A percentile compares a stretch with the other conserved stretches of the same genome.
phyloP scores from a whole-genome alignment of 2,113 vertebrate species.

The Bettongia penicillata region DNA sequence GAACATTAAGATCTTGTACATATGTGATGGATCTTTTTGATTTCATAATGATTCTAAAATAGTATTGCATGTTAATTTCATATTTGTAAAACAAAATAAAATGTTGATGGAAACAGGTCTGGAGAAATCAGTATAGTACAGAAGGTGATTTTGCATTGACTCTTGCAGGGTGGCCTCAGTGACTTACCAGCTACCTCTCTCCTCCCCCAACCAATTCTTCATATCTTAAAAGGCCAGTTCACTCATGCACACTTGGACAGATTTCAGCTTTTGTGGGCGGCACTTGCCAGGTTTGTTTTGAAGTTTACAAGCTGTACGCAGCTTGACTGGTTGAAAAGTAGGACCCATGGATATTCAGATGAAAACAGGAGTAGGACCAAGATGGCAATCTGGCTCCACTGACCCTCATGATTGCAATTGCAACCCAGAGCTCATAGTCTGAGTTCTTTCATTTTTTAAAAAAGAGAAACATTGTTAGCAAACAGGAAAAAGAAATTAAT shows the following conservation, averaged over 20 bases:
- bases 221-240: not conserved
- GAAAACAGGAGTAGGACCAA: not conserved
- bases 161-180: not conserved
- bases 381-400: not conserved
- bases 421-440: slow-evolving; percentile 6
- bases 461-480: slow-evolving; percentile 31
- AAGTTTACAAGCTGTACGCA: not conserved
- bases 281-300: not conserved
- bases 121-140: not conserved
- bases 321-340: slow-evolving; percentile 1
- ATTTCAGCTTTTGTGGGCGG: not conserved
- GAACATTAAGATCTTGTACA: not conserved
- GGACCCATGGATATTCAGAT: not conserved
- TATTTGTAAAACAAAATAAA: not conserved
- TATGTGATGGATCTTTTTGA: not conserved
- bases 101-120: not conserved
- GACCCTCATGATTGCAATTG: not conserved
- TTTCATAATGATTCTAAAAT: not conserved
- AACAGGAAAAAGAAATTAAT: slow-evolving; percentile 1
- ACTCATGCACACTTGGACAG: not conserved
- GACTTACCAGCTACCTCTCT: not conserved
- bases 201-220: not conserved
- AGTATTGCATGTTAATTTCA: not conserved
- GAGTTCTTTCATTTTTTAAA: slow-evolving; percentile 23
- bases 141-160: not conserved